These are phyloP conservation scores for Heliconius congener DNA, from an alignment of 1,140 invertebrate genomes.

Conservation along the genomic window DNA sequence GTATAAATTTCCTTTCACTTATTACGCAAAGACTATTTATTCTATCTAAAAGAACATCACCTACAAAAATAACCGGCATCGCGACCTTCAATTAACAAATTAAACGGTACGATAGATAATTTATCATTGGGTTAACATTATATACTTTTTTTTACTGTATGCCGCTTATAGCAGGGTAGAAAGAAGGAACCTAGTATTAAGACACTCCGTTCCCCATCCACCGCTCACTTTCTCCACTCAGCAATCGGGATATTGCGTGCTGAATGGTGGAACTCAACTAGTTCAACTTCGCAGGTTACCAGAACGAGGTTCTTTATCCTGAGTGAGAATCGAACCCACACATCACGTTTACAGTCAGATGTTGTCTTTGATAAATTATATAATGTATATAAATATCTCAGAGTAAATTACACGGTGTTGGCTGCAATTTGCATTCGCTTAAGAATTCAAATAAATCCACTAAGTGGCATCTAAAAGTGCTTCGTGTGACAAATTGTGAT, in stretches of 20 bases:
- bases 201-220: not conserved
- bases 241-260: not conserved
- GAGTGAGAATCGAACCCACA: too few species aligned
- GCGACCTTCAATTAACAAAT: not conserved
- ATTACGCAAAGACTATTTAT: too few species aligned
- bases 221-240: not conserved
- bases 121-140: not conserved
- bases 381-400: not conserved
- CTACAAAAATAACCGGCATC: not conserved
- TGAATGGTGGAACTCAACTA: not conserved
- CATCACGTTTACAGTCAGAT: too few species aligned
- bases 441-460: constrained; percentile 4
- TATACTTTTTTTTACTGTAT: not conserved
- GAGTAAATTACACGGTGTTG: not conserved
- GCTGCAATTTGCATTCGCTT: constrained; percentile 10
- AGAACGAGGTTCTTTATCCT: not conserved
- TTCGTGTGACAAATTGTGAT: constrained; percentile 3
- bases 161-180: not conserved
- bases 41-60: too few species aligned
- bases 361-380: not conserved
- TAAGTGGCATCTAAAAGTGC: constrained; percentile 3
- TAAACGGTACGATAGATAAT: not conserved
- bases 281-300: not conserved
- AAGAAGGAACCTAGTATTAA: not conserved
- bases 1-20: too few species aligned